A percentile compares a stretch with the other conserved stretches of the same genome.
Evolutionary conservation across 2,797 vertebrate species (phyloP).

Genomic region (Siniperca obscura): DNA sequence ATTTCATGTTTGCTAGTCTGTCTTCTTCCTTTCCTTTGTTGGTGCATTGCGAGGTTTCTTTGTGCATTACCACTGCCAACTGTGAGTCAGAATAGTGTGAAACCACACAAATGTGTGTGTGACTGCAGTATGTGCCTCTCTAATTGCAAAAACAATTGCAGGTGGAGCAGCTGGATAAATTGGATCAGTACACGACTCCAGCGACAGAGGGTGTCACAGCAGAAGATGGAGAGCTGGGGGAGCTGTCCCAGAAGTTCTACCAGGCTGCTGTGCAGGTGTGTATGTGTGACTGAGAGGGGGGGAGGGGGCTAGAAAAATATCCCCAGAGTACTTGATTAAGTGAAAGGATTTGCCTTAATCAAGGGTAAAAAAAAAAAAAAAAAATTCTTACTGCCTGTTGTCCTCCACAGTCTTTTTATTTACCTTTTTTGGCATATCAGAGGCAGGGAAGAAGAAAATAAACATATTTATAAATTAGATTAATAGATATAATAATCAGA

Average conservation of each 20-base stretch:
- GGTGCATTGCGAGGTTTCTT: no score
- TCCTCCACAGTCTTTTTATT: background rate
- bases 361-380: background rate
- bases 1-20: no score
- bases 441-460: no score
- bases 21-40: no score
- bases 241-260: conserved; percentile 92
- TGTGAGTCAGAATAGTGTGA: no score
- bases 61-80: no score
- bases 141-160: conserved; percentile 29
- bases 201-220: conserved; percentile 28
- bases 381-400: background rate
- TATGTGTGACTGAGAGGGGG: conserved; percentile 1
- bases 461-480: no score
- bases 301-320: background rate
- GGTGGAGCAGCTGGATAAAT: conserved; percentile 94
- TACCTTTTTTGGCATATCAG: no score
- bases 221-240: conserved; percentile 89
- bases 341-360: background rate
- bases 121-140: background rate
- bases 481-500: no score
- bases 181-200: conserved; percentile 89
- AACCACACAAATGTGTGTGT: no score
- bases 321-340: background rate
- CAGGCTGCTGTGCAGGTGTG: conserved; percentile 93